These are phyloP conservation scores for Bothrops jararaca DNA, from an alignment of 2,113 vertebrate species.

Conservation along the genomic window DNA sequence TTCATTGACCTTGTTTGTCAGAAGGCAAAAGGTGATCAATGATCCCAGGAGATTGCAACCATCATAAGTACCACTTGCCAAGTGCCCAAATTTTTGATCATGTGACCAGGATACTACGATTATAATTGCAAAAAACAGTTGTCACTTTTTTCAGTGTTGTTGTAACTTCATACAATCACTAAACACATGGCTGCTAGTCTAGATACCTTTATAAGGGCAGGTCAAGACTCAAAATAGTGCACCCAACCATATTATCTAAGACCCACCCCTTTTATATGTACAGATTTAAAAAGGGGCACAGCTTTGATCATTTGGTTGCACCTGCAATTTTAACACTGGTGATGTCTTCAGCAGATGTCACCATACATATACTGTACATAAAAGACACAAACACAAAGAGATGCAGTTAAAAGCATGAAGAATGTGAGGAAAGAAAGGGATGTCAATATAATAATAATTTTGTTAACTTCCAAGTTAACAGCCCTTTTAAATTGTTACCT, in stretches of 20 bases:
- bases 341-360: background rate
- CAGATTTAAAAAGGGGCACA: background rate
- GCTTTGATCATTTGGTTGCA: background rate
- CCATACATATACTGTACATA: background rate
- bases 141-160: background rate
- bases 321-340: background rate
- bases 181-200: background rate
- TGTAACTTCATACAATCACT: background rate
- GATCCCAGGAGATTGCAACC: background rate
- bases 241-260: background rate
- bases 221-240: background rate
- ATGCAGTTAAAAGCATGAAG: too few species aligned
- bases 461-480: background rate
- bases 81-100: background rate
- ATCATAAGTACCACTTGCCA: background rate
- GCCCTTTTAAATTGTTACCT: background rate
- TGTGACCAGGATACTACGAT: background rate
- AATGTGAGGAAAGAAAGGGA: background rate
- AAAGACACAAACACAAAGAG: background rate
- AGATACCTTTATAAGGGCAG: background rate
- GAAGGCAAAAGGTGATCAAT: background rate
- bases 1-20: background rate
- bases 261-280: background rate
- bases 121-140: background rate
- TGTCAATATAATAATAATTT: background rate